phyloP scores from a whole-genome alignment of 1,140 invertebrate species.

The Drosophila kikkawai region DNA sequence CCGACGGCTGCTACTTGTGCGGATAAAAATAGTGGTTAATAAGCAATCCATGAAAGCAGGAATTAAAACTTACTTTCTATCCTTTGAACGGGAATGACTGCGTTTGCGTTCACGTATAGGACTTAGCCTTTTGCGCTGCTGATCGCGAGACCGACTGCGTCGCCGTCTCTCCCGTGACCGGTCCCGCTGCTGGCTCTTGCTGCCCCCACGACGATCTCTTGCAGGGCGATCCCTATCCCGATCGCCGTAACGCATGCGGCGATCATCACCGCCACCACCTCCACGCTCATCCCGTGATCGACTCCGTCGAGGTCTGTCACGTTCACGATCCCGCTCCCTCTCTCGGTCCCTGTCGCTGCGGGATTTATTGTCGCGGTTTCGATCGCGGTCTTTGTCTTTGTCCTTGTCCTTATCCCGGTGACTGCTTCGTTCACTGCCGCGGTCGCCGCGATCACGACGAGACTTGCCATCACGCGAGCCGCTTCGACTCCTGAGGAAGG shows the following conservation, averaged over 20 bases:
- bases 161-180: slow-evolving; percentile 38
- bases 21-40: slow-evolving; percentile 11
- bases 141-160: slow-evolving; percentile 67
- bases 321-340: slow-evolving; percentile 61
- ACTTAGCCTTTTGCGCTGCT: slow-evolving; percentile 42
- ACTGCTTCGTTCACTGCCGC: slow-evolving; percentile 43
- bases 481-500: slow-evolving; percentile 61
- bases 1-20: slow-evolving; percentile 59
- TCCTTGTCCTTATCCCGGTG: slow-evolving; percentile 80
- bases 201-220: slow-evolving; percentile 84
- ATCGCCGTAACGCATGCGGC: slow-evolving; percentile 43
- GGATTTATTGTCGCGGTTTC: slow-evolving; percentile 52
- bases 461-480: slow-evolving; percentile 67
- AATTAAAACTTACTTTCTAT: slow-evolving; percentile 60
- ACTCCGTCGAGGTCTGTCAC: slow-evolving; percentile 53
- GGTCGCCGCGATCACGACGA: slow-evolving; percentile 64
- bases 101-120: slow-evolving; percentile 53
- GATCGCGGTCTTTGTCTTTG: slow-evolving; percentile 42
- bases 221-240: slow-evolving; percentile 85
- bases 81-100: slow-evolving; percentile 72
- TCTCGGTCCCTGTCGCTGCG: slow-evolving; percentile 81
- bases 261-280: slow-evolving; percentile 20
- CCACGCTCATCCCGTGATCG: slow-evolving; percentile 65
- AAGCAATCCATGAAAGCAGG: background rate
- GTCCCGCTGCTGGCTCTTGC: slow-evolving; percentile 59